A percentile compares a stretch with the other conserved stretches of the same genome.
phyloP scores from a whole-genome alignment of 1,140 invertebrate genomes.

The Nylanderia fulva region DNA sequence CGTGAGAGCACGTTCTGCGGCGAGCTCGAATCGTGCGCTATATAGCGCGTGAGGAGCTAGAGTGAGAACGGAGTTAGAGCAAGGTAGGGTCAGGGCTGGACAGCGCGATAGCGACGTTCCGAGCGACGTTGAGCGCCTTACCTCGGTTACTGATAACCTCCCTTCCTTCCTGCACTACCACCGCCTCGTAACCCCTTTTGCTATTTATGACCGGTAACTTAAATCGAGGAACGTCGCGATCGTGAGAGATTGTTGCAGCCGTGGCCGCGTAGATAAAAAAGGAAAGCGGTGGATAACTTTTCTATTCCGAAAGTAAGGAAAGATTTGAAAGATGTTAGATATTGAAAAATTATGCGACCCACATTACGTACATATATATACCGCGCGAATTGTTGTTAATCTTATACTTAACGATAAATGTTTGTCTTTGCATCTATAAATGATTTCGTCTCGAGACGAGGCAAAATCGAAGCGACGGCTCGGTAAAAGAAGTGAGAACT shows the following conservation, averaged over 20 bases:
- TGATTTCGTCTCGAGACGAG: background rate
- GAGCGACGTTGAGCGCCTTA: conserved; percentile 81
- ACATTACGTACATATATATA: background rate
- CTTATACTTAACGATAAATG: conserved; percentile 6
- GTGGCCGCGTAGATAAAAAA: conserved; percentile 27
- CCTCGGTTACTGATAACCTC: conserved; percentile 79
- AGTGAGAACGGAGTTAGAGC: conserved; percentile 56
- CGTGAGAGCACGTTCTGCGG: conserved; percentile 60
- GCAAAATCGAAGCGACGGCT: conserved; percentile 9
- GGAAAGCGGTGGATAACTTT: background rate
- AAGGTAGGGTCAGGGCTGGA: conserved; percentile 78
- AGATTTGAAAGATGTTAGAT: background rate
- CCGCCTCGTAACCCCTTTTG: conserved; percentile 69
- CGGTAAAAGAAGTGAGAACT: conserved; percentile 15
- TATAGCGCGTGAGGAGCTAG: conserved; percentile 62
- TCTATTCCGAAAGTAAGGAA: background rate
- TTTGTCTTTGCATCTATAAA: background rate
- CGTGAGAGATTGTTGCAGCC: conserved; percentile 74
- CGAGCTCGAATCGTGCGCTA: conserved; percentile 52
- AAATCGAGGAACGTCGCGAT: conserved; percentile 75
- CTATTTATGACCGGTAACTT: conserved; percentile 82
- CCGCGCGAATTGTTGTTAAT: background rate
- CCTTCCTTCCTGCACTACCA: conserved; percentile 58
- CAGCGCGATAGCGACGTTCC: conserved; percentile 79
- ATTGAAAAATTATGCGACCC: background rate